A percentile compares a stretch with the other conserved stretches of the same genome.
These are phyloP conservation scores for Chymomyza procnemis DNA, from an alignment of 2,888 invertebrate genomes.

Conservation along the genomic window DNA sequence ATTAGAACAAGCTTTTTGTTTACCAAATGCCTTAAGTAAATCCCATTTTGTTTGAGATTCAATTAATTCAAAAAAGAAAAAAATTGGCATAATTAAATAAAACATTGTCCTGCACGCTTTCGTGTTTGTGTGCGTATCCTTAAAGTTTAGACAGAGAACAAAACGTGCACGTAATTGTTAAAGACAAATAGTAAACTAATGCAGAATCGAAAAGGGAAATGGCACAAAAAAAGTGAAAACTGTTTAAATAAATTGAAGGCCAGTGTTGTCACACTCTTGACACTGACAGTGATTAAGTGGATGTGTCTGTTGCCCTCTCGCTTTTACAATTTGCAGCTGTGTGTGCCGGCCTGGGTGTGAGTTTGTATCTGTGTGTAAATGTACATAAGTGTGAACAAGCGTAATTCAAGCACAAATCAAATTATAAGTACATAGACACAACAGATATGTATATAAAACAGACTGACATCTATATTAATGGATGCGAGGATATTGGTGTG, in stretches of 20 bases:
- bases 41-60: neutral
- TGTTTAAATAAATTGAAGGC: slow-evolving; percentile 33
- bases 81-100: slow-evolving; percentile 31
- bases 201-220: neutral
- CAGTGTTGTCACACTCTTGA: slow-evolving; percentile 24
- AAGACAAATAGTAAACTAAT: slow-evolving; percentile 24
- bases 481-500: neutral
- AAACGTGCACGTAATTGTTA: slow-evolving; percentile 12
- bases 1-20: neutral
- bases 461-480: neutral
- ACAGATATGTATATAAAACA: neutral
- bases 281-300: slow-evolving; percentile 48
- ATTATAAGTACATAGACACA: slow-evolving; percentile 3
- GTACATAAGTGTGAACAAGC: neutral
- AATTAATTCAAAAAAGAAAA: slow-evolving; percentile 26
- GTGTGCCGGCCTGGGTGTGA: slow-evolving; percentile 22
- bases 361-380: neutral
- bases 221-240: neutral
- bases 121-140: neutral
- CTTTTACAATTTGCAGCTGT: slow-evolving; percentile 1
- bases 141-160: slow-evolving; percentile 4
- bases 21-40: neutral
- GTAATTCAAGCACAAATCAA: slow-evolving; percentile 1
- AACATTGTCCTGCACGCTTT: neutral
- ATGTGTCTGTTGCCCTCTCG: slow-evolving; percentile 3